Evolutionary conservation across 2,888 invertebrate genomes (phyloP), one percentile per base, ranked within the genome.

Genomic region (Heliconius charithonia): DNA sequence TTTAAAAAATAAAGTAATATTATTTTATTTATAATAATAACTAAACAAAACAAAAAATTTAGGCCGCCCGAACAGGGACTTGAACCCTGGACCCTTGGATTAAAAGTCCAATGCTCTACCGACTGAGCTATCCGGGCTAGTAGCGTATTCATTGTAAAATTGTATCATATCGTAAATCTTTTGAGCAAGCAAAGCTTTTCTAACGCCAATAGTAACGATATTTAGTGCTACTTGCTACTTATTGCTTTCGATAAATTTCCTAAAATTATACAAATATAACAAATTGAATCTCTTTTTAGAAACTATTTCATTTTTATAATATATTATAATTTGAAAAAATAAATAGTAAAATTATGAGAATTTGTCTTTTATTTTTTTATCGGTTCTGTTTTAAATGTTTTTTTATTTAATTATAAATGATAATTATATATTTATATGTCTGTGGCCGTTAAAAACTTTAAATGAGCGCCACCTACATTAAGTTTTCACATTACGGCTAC

Each of bases 41-140:
- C 10, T 45, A 16, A 72, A 75, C 51, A 77, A 63, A 37, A 69
- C 25, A 51, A 75, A 71, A 37, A 78, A 81, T 3, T 78, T 88
- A 88, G 86, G 4, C 83, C 95, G 93, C 94, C 94, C 95, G 94
- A 95, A 95, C 95, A 95, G 95, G 95, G 95, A 95, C 95, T 95
- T 95, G 95, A 95, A 95, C 95, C 95, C 95, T 95, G 94, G 94
- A 95, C 95, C 95, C 95, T 95, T 94, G 94, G 95, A 95, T 94
- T 95, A 95, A 93, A 94, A 94, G 94, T 94, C 94, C 94, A 94
- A 95, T 94, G 94, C 95, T 95, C 95, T 95, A 95, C 95, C 95
- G 95, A 95, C 95, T 95, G 95, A 95, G 95, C 95, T 95, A 95
- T 95, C 95, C 95, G 95, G 95, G 95, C 95, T 89, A 82, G 59